Evolutionary conservation across 2,888 invertebrate species (phyloP).

Genomic region (Meteorus cinctellus): DNA sequence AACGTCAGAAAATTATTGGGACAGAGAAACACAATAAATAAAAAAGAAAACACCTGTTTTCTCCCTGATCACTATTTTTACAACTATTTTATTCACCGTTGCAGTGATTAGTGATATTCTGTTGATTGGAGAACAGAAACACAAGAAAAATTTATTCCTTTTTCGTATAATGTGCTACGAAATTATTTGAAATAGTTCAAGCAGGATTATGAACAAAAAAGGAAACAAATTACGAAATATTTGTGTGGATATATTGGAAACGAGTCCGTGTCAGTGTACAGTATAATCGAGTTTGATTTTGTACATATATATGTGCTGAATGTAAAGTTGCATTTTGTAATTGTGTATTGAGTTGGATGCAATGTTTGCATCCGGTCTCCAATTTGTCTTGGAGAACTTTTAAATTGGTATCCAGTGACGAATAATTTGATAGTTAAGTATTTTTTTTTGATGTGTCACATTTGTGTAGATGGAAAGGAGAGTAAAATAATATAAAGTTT

Average conservation of each 20-base stretch:
- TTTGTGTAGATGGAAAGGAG: background rate
- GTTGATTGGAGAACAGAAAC: background rate
- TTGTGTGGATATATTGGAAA: background rate
- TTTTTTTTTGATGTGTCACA: background rate
- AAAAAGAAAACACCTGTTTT: slow-evolving; percentile 9
- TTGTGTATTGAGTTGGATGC: background rate
- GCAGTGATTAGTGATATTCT: background rate
- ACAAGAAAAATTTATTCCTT: background rate
- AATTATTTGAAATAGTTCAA: background rate
- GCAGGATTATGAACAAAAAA: background rate
- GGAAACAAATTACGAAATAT: background rate
- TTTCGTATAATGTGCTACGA: background rate
- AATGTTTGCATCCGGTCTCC: slow-evolving; percentile 19
- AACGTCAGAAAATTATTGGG: background rate
- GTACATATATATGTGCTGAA: too few relatives aligned
- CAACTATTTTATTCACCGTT: background rate
- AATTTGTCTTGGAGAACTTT: slow-evolving; percentile 3
- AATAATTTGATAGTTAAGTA: background rate
- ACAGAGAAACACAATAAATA: slow-evolving; percentile 6
- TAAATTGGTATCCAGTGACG: background rate
- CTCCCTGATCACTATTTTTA: background rate
- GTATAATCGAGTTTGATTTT: background rate
- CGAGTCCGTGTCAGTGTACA: background rate
- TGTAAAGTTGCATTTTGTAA: background rate
- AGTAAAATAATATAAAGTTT: background rate